Evolutionary conservation across 1,140 invertebrate genomes (phyloP).

Genomic region (Drosophila repletoides): DNA sequence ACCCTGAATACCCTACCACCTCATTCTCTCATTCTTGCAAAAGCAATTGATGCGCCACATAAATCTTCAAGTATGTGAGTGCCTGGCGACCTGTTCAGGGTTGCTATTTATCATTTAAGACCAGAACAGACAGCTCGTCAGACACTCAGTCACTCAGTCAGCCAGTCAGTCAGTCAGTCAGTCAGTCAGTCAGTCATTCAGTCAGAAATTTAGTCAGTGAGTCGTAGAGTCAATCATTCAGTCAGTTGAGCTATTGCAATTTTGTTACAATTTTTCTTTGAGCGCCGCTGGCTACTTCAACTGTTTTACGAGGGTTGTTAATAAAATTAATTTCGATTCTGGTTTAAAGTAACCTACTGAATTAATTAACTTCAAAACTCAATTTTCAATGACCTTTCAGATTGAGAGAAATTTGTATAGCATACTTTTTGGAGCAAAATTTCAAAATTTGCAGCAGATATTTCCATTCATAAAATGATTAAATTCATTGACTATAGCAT

Average conservation of each 20-base stretch:
- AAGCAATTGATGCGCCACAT: conserved; percentile 75
- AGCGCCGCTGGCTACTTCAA: conserved; percentile 69
- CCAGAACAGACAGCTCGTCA: conserved; percentile 26
- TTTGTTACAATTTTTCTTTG: conserved; percentile 74
- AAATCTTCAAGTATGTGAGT: conserved; percentile 73
- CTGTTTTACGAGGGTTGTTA: conserved; percentile 12
- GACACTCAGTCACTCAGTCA: not conserved
- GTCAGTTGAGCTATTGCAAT: conserved; percentile 72
- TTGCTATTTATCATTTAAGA: conserved; percentile 74
- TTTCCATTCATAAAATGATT: no score
- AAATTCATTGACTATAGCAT: no score
- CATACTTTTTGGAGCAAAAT: no score
- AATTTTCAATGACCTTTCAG: no score
- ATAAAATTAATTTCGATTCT: not conserved
- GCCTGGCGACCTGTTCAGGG: conserved; percentile 55
- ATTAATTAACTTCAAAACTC: no score
- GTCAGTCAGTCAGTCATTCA: conserved; percentile 7
- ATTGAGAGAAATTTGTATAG: no score
- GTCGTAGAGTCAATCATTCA: conserved; percentile 38
- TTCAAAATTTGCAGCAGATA: no score
- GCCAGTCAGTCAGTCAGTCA: not conserved
- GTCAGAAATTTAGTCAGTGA: conserved; percentile 57
- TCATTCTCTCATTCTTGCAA: not conserved
- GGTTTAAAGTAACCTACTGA: not conserved
- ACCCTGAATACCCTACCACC: not conserved